Evolutionary conservation across 2,113 vertebrate species (phyloP).

Genomic region (Plestiodon gilberti): DNA sequence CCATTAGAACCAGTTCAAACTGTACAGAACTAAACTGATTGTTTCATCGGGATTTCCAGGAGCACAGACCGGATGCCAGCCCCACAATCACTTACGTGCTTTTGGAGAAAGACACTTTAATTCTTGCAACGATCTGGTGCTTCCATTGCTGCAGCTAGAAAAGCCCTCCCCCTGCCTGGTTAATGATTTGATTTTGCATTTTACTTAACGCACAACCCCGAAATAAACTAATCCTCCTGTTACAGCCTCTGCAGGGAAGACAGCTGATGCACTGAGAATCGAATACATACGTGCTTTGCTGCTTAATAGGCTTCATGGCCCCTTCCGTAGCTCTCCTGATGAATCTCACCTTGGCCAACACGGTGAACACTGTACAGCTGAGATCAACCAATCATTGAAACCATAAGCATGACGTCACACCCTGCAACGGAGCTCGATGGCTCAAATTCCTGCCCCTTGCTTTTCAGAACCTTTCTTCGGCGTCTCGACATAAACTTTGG

Average conservation of each 20-base stretch:
- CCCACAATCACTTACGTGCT: background rate
- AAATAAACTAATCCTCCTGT: background rate
- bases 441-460: background rate
- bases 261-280: accelerated
- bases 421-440: background rate
- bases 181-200: background rate
- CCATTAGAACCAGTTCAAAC: background rate
- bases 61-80: background rate
- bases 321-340: accelerated
- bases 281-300: accelerated
- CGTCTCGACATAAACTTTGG: background rate
- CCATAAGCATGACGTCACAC: background rate
- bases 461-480: too few relatives aligned
- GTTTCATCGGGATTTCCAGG: background rate
- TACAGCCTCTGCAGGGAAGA: accelerated
- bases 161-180: accelerated
- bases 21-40: background rate
- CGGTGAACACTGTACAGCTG: too few relatives aligned
- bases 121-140: accelerated
- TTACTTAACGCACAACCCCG: background rate
- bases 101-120: accelerated
- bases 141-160: accelerated
- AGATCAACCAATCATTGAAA: background rate
- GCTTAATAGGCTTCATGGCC: accelerated
- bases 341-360: background rate